Evolutionary conservation across 2,888 invertebrate species (phyloP), one percentile per base, ranked within the genome.

Genomic region (Cheilosia urbana): DNA sequence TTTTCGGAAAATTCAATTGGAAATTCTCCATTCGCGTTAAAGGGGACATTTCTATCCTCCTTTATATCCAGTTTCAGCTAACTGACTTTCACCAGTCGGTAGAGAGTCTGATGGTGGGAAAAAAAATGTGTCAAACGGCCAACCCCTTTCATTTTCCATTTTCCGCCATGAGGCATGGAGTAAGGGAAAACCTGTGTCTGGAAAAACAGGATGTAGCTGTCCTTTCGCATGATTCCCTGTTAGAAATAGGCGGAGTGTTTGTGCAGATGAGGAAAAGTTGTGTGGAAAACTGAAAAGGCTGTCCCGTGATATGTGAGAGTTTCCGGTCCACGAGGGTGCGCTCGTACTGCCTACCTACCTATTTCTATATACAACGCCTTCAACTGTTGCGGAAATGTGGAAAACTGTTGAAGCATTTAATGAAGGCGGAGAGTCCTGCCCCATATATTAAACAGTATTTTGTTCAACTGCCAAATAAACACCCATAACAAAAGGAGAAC

Each of bases 241-340:
- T 85, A 68, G 72, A 85, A 85, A 85, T 85, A 85, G 85, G 85
- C 85, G 85, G 85, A 85, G 85, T 85, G 85, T 85, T 81, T 85
- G 85, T 85, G 81, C 72, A 85, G 77, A 81, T 72, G 85, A 81
- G 76, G 72, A 77, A 79, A 81, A 77, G 68, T 81, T 72, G 40
- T 62, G 75, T 40, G 30, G 27, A 58, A 80, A 65, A 65, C 63
- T 68, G 40, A 45, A 72, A 72, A 78, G 58, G 34, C 53, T 49
- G 49, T 60, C 51, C 19, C 17, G 40, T 9, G 15, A 19, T 71
- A 11, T 34, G 34, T 51, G 37, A 21, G 40, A 42, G 51, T 21
- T 40, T 19, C 37, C 58, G 40, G 62, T 63, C 47, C 17, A 49
- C 42, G 45, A 66, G 81, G 85, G 76, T 84, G 84, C 71, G 40